These are phyloP conservation scores for Gorilla gorilla DNA, from an alignment of 2,113 vertebrate species.

Conservation along the genomic window DNA sequence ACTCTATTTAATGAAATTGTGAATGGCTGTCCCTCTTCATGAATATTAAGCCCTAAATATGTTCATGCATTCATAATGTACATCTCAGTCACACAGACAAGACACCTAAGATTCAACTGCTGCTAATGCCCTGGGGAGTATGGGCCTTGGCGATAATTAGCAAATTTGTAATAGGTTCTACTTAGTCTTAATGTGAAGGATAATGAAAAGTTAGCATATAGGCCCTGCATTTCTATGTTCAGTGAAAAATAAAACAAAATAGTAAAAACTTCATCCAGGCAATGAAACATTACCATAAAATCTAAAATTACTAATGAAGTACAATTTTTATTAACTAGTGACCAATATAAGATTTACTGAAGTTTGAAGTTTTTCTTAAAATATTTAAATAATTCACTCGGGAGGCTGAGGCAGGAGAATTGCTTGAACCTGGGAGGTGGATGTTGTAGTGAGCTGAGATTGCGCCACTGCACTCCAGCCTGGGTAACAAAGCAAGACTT, in stretches of 20 bases:
- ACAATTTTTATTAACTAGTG: constrained; percentile 9
- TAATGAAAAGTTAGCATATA: neutral
- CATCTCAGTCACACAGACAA: neutral
- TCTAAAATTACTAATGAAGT: constrained; percentile 6
- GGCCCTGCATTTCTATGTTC: neutral
- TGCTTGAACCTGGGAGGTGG: too few species aligned
- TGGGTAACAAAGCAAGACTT: too few species aligned
- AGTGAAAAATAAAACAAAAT: neutral
- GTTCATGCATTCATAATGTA: neutral
- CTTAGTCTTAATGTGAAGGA: constrained; percentile 10
- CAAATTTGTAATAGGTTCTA: neutral
- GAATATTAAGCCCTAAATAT: neutral
- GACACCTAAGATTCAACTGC: neutral
- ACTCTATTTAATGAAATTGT: neutral
- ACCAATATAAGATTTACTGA: neutral
- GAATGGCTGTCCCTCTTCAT: neutral
- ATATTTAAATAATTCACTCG: neutral
- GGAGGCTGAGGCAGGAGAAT: too few species aligned
- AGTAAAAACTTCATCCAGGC: neutral
- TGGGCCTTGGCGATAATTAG: neutral
- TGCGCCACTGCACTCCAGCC: too few species aligned
- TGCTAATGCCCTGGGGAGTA: neutral
- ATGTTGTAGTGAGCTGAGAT: too few species aligned
- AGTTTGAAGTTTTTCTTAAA: constrained; percentile 28
- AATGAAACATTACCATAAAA: neutral